phyloP scores from a whole-genome alignment of 1,140 invertebrate species.

The Chelonus insularis region DNA sequence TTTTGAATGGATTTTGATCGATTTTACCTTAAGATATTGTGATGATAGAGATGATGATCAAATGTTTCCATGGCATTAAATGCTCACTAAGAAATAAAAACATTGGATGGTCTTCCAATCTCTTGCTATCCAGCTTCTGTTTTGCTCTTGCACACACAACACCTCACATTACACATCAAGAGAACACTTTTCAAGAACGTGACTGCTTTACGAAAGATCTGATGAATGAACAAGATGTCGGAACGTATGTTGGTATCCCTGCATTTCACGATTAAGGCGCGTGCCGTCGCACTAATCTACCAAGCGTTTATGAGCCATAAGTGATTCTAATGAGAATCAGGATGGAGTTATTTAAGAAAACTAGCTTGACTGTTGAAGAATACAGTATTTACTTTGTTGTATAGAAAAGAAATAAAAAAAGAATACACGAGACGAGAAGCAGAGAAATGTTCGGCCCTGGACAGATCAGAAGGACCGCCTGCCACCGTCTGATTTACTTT shows the following conservation, averaged over 20 bases:
- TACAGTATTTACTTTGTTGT: not conserved
- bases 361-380: conserved; percentile 49
- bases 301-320: conserved; percentile 59
- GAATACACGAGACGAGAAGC: conserved; percentile 3
- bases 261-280: conserved; percentile 40
- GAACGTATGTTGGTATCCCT: conserved; percentile 18
- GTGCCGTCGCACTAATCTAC: conserved; percentile 54
- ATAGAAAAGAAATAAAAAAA: not conserved
- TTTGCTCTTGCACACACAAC: conserved; percentile 1
- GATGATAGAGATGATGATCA: not conserved
- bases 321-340: conserved; percentile 44
- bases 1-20: no score
- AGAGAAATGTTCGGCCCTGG: conserved; percentile 32
- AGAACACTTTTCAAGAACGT: conserved; percentile 5
- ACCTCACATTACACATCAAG: conserved; percentile 7
- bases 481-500: conserved; percentile 60
- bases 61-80: not conserved
- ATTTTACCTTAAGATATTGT: no score
- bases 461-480: conserved; percentile 60
- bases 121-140: not conserved
- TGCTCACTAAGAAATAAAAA: not conserved
- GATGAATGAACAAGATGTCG: conserved; percentile 13
- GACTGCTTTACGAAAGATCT: conserved; percentile 28
- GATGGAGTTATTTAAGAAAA: conserved; percentile 53
- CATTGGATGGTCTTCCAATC: not conserved